A percentile compares a stretch with the other conserved stretches of the same genome.
These are phyloP conservation scores for Aphidius ervi DNA, from an alignment of 1,140 invertebrate genomes.

Conservation along the genomic window DNA sequence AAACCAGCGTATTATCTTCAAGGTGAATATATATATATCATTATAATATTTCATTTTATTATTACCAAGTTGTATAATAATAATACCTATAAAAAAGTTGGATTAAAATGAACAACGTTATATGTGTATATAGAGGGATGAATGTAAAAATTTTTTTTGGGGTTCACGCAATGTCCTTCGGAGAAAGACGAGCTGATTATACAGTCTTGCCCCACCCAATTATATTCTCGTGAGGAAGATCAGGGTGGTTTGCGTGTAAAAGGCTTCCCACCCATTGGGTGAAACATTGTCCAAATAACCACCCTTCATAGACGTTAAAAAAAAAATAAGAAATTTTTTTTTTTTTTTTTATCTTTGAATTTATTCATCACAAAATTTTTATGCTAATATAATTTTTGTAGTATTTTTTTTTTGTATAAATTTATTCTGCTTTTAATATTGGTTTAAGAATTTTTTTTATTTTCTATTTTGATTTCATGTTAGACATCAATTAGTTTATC, in stretches of 20 bases:
- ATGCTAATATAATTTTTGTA: too few species aligned
- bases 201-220: conserved; percentile 11
- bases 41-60: neutral
- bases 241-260: conserved; percentile 17
- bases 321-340: neutral
- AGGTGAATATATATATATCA: conserved; percentile 41
- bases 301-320: neutral
- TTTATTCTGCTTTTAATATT: neutral
- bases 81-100: neutral
- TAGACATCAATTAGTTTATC: too few species aligned
- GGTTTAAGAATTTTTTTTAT: too few species aligned
- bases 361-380: too few species aligned
- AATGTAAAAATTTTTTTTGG: neutral
- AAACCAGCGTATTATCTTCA: conserved; percentile 59
- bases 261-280: neutral
- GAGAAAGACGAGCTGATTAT: conserved; percentile 18
- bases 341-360: too few species aligned
- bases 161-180: conserved; percentile 21
- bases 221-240: conserved; percentile 11
- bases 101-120: conserved; percentile 8
- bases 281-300: conserved; percentile 6
- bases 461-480: too few species aligned
- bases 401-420: neutral
- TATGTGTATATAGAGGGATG: neutral
- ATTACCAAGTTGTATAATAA: neutral